Base-by-base conservation (phyloP, 2,113 vertebrate species). In the Macroglossus sobrinus region DNA sequence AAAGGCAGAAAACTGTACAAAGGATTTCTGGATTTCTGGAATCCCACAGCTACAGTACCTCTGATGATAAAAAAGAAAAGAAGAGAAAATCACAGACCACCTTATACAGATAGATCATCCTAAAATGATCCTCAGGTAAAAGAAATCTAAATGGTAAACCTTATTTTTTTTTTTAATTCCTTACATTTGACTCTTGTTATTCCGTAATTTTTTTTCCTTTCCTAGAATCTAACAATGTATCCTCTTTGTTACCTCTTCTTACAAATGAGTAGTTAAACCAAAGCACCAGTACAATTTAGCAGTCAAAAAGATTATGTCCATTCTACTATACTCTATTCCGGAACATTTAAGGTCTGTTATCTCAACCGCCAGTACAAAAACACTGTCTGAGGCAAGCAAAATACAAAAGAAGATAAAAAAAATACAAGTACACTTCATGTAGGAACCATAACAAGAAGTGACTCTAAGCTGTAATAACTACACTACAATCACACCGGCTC, bases 331-430 rank as follows among this genome's bases (percentile, higher is more conserved):
- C 78, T 95, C 87, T 43, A 57, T 85, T 97, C 92, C 91, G 10
- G 68, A 96, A 97, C 97, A 97, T 97, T 93, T 95, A 97, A 93
- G 75, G 80, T 81, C 96, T 91, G 84, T 93, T 96, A 92, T 88
- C 78, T 93, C 93, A 94, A 75, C 47, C 35, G 53, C 96, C 92
- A 69, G 69, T 19, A 96, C 24, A 53, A 89, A 97, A 97, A 96
- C 21, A 22, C 5, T 1, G 43, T 40, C 66, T 85, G 79, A 95
- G 35, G 85, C 30, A 96, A 84, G 94, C 63, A 95, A 90, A 45
- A 64, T 50, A 97, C 92, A 95, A 97, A 57, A 63, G 78, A 92
- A 96, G 97, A 88, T 33, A 97, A 26, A 64, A 64, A 64, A 94
- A 95, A 92, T 84, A 57, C 4, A 35, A 78, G 80, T 84, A 92